Evolutionary conservation across 2,888 invertebrate genomes (phyloP), one percentile per base, ranked within the genome.

Genomic region (Drosophila antonietae): DNA sequence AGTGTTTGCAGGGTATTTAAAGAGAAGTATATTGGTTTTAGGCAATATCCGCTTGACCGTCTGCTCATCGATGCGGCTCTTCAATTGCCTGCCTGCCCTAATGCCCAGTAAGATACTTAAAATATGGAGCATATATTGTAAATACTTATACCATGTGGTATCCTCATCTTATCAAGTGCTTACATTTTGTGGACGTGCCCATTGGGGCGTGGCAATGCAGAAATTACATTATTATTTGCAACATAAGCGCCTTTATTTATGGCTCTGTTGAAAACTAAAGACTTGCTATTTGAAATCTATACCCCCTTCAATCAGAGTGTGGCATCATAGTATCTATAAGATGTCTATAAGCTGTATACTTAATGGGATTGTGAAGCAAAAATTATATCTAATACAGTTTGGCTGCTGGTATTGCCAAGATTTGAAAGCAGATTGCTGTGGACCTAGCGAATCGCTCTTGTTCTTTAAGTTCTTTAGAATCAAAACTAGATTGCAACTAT

Each of bases 211-310:
- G 49, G 49, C 31, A 18, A 51, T 31, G 6, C n/a, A n/a, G 18
- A n/a, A 51, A 51, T 33, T 49, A 31, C 31, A n/a, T 51, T 51
- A n/a, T 18, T 33, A 33, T 33, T 51, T 51, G 33, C 31, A 33
- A 3, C 12, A 33, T 33, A 33, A 18, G 31, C 31, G 18, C 31
- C 3, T 6, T 33, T 33, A 51, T 51, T 51, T 33, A 51, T 51
- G 49, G 10, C 1, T 33, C 5, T n/a, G 6, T 6, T 31, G 31
- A 49, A 12, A 31, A n/a, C 49, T 31, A 49, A 49, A 10, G 10
- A 31, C 6, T 49, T 23, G 15, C 2, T 0, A 28, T 28, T n/a
- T 4, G 10, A 15, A n/a, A 49, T 15, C 4, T 2, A 47, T 3
- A 47, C 2, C 9, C 15, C 2, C 28, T 15, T 15, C 23, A 28